phyloP scores from a whole-genome alignment of 2,113 vertebrate genomes.

The Tenrec ecaudatus region DNA sequence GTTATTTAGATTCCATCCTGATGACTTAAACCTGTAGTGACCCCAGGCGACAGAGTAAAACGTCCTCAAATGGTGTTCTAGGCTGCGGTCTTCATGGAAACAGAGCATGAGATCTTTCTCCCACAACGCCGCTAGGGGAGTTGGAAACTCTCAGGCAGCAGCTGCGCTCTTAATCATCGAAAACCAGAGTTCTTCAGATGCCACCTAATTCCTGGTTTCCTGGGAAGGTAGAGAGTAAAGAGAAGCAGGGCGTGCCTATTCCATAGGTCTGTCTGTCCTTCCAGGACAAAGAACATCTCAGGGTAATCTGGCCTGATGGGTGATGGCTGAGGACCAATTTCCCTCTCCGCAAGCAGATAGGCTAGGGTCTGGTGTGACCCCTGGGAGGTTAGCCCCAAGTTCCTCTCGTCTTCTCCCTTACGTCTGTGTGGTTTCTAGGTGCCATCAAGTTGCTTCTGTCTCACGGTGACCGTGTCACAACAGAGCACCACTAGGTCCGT shows the following conservation, averaged over 20 bases:
- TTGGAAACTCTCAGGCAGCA: neutral
- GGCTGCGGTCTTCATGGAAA: neutral
- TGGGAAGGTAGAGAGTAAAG: neutral
- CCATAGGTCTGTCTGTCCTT: neutral
- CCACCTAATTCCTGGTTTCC: neutral
- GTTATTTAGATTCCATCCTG: neutral
- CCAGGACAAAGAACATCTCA: neutral
- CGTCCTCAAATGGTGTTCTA: neutral
- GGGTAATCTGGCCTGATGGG: neutral
- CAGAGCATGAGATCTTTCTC: neutral
- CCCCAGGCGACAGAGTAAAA: neutral
- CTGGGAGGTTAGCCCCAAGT: neutral
- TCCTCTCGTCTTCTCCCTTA: neutral
- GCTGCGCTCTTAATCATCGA: neutral
- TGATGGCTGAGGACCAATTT: neutral
- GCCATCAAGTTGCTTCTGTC: no score
- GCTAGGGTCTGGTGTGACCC: neutral
- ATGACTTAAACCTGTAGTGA: neutral
- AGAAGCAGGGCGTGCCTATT: neutral
- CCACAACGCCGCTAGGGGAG: neutral
- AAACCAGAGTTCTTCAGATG: neutral
- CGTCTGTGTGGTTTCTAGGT: no score
- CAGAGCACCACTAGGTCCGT: no score
- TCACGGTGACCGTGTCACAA: no score
- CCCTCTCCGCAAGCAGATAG: neutral